Base-by-base conservation (phyloP, 2,113 vertebrate species). In the Taxidea taxus region DNA sequence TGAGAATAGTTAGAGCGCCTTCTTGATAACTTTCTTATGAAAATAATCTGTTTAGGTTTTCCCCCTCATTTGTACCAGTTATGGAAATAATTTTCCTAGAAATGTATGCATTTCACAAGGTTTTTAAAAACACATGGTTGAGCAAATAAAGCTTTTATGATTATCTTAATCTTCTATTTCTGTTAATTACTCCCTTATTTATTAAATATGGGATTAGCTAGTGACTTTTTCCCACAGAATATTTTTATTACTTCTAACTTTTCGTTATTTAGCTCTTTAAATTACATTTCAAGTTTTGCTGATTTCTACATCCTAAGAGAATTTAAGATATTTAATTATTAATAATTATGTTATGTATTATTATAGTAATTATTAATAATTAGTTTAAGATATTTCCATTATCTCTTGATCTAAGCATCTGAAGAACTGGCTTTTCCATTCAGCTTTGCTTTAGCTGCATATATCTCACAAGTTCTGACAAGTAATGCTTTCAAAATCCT, bases 1-100 rank as follows among this genome's bases (percentile, higher is more conserved):
- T 77, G 39, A 75, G 42, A 93, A 81, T 21, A 90, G 27, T 39
- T 72, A 86, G 4, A 14, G 42, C 6, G 70, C 20, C 25, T 75
- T 95, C 49, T 87, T 90, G 44, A 47, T 64, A 93, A 72, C 23
- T 87, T 97, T 81, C 54, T 89, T 34, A 90, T 51, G n/a, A 95
- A 95, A 93, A 82, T 58, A 94, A 86, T 14, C 21, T 78, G 21
- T 70, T 97, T 44, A 62, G 9, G 87, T 75, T 83, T 97, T 62
- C 31, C 23, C 34, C 39, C 56, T 92, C 23, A 78, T 80, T 27
- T 85, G 15, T 56, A 39, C 29, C n/a, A 95, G 29, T 90, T 90
- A 68, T 70, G 34, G 42, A 83, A 94, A 82, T 54, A 47, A 27
- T 37, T 16, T 78, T 88, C 44, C 44, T 85, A 12, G 1, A 72